These are phyloP conservation scores for Eucera pruinosa DNA, from an alignment of 2,888 invertebrate species.

Conservation along the genomic window DNA sequence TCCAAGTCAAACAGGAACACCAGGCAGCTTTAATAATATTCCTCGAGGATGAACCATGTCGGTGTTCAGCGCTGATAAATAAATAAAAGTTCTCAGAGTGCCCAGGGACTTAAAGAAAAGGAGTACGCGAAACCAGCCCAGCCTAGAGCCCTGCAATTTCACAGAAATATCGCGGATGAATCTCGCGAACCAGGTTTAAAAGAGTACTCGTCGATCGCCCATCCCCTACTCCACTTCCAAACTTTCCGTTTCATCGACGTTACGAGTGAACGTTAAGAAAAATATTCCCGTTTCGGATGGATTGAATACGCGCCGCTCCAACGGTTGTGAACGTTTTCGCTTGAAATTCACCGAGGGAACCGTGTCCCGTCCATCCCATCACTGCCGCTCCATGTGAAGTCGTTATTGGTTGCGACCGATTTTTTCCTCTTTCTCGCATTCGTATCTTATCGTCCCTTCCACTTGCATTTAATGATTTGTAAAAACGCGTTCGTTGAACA, in stretches of 20 bases:
- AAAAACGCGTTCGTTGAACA: too few species aligned
- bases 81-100: constrained; percentile 66
- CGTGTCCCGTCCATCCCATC: not conserved
- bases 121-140: constrained; percentile 4
- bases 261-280: constrained; percentile 30
- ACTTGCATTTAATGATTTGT: too few species aligned
- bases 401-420: constrained; percentile 12
- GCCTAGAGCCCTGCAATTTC: constrained; percentile 31
- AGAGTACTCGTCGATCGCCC: constrained; percentile 23
- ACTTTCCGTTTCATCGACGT: constrained; percentile 43
- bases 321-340: constrained; percentile 10
- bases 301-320: constrained; percentile 23
- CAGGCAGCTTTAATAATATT: constrained; percentile 63
- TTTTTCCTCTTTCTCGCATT: not conserved
- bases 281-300: constrained; percentile 35
- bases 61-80: constrained; percentile 61
- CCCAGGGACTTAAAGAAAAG: not conserved
- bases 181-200: constrained; percentile 25
- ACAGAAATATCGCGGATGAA: constrained; percentile 43
- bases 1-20: constrained; percentile 72
- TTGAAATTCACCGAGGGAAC: constrained; percentile 14
- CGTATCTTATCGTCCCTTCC: not conserved
- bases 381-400: constrained; percentile 1
- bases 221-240: not conserved
- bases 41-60: constrained; percentile 48